Base-by-base conservation (phyloP, 2,888 invertebrate species). In the Gymnocheta viridis region DNA sequence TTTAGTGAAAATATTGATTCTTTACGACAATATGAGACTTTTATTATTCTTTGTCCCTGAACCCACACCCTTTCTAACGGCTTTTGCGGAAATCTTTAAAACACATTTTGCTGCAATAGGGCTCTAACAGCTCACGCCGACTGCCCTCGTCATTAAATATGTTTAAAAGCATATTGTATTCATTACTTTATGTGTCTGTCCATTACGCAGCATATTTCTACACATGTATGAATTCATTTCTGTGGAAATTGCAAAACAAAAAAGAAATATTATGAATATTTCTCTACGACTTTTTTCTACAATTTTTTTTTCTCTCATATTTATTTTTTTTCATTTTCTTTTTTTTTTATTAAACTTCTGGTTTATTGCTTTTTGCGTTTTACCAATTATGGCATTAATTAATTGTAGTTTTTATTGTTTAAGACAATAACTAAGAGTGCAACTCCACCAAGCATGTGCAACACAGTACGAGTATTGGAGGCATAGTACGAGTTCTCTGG, bases 381-480 rank as follows among this genome's bases (percentile, higher is more conserved):
- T 74, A 64, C 83, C 74, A 69, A 69, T 70, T 80, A 80, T 70
- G 80, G 79, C 64, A 66, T 76, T 79, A 80, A 83, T 79, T 80
- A 83, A 79, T 83, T 79, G 74, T 60, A 64, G 49, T 66, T 83
- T 64, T 82, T 70, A 58, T 79, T 82, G 69, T 62, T 82, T 47
- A 24, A 47, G 54, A 76, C 62, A 76, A 62, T 35, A 69, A 76
- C 54, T 64, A 2, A 64, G 58, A 67, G 27, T 22, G 29, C 66
- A 27, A 58, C 32, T 66, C 12, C 3, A 22, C 19, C 19, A 51
- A n/a, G 7, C 27, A 24, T 56, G 17, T 17, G 9, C 19, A 10
- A 10, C 12, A 54, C 5, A 9, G 17, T 17, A 5, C 24, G 19
- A 64, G 14, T 47, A n/a, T n/a, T n/a, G 14, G 1, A 38, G 7